Evolutionary conservation across 2,113 vertebrate genomes (phyloP).

Genomic region (Misgurnus anguillicaudatus): DNA sequence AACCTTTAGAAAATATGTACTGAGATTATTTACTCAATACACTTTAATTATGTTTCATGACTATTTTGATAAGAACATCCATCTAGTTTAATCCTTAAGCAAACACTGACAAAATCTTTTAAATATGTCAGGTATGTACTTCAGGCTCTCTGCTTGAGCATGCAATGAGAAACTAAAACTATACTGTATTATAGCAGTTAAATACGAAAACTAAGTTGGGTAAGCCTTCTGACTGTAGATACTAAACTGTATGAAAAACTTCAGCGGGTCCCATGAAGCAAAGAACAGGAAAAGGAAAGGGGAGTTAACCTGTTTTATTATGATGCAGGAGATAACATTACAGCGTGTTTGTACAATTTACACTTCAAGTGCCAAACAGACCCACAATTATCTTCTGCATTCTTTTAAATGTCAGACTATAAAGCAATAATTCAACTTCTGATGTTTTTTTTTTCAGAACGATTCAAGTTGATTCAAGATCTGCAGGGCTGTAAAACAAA

Average conservation of each 20-base stretch:
- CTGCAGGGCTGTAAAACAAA: background rate
- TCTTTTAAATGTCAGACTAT: slow-evolving; percentile 5
- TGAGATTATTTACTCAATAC: background rate
- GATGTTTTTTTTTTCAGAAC: background rate
- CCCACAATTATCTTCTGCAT: background rate
- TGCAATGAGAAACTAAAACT: background rate
- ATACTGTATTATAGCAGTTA: slow-evolving; percentile 1
- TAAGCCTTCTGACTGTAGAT: background rate
- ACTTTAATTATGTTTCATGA: background rate
- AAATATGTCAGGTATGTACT: slow-evolving; percentile 14
- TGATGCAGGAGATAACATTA: background rate
- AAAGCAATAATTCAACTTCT: background rate
- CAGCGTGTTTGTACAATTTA: slow-evolving; percentile 17
- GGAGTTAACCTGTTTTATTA: slow-evolving; percentile 23
- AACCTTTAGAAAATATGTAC: background rate
- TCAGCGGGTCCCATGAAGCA: no score
- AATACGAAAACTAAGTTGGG: background rate
- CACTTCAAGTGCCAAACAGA: background rate
- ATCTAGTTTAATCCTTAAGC: background rate
- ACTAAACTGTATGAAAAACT: background rate
- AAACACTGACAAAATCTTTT: background rate
- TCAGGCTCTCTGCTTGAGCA: background rate
- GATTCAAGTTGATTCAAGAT: background rate
- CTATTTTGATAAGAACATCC: slow-evolving; percentile 5
- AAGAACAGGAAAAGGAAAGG: slow-evolving; percentile 45